These are phyloP conservation scores for Styela plicata DNA, from an alignment of 23 tunicate species.

Conservation along the genomic window DNA sequence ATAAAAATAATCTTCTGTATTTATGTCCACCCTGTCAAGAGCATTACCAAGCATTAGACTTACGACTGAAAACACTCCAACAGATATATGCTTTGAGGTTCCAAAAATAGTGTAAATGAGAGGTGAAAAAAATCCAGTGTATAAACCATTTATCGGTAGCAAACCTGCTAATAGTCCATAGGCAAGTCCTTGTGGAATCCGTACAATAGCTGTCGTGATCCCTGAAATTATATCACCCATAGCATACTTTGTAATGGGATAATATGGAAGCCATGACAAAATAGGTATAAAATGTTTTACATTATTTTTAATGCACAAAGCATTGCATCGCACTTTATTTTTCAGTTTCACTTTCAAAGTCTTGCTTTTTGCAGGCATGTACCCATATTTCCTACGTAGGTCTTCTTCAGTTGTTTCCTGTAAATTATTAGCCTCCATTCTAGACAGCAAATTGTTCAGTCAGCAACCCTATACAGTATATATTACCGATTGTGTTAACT, in stretches of 20 bases:
- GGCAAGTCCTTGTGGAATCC: constrained; percentile 98
- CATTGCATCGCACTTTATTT: background rate
- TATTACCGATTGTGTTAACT: no score
- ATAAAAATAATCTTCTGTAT: no score
- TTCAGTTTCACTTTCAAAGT: background rate
- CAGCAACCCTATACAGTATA: no score
- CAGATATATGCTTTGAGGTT: constrained; percentile 91
- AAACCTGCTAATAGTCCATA: constrained; percentile 93
- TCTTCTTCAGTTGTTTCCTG: constrained; percentile 1
- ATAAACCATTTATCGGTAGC: constrained; percentile 93
- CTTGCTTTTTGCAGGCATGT: background rate
- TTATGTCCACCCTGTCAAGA: constrained; percentile 29
- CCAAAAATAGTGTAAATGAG: constrained; percentile 77
- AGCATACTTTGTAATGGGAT: constrained; percentile 45
- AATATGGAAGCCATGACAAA: constrained; percentile 76
- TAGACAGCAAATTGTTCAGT: no score
- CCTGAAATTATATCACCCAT: constrained; percentile 92
- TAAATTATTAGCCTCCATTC: no score
- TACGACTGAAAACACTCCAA: constrained; percentile 90
- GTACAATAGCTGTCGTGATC: constrained; percentile 80
- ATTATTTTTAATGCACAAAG: background rate
- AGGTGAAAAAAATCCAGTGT: constrained; percentile 92
- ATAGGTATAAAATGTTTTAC: constrained; percentile 49
- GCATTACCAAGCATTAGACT: constrained; percentile 90
- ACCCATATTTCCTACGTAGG: background rate